Conservation (phyloP, 2,113 vertebrate species). For the Egretta garzetta region DNA sequence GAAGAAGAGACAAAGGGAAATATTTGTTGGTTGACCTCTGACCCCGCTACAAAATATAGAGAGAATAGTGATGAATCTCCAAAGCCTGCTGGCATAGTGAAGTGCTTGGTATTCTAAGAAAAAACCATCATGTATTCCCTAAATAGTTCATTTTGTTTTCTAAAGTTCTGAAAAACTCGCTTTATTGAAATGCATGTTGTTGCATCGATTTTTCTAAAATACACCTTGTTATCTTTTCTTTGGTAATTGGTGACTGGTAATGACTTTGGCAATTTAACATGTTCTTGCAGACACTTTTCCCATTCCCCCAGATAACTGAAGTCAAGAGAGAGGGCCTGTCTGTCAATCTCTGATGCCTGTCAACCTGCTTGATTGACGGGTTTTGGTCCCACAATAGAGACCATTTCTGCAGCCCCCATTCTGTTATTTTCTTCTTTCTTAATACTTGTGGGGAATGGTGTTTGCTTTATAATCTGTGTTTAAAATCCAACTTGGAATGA, state of each 20-base stretch:
- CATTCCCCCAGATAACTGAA: conserved; percentile 88
- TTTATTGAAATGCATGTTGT: conserved; percentile 84
- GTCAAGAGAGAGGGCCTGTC: conserved; percentile 83
- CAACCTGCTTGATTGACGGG: conserved; percentile 89
- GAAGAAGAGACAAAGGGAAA: conserved; percentile 36
- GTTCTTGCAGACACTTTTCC: conserved; percentile 83
- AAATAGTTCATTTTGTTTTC: conserved; percentile 85
- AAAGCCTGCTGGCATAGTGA: conserved; percentile 42
- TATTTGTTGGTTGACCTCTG: conserved; percentile 70
- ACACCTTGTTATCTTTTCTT: conserved; percentile 90
- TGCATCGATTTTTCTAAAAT: conserved; percentile 88
- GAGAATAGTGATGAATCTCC: conserved; percentile 73
- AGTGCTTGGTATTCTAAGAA: conserved; percentile 75
- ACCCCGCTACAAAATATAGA: conserved; percentile 59
- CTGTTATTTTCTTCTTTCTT: conserved; percentile 79
- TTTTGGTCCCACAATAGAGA: conserved; percentile 86
- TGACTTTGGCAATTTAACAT: conserved; percentile 93
- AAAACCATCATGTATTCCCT: conserved; percentile 79
- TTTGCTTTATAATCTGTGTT: conserved; percentile 85
- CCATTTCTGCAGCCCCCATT: conserved; percentile 78
- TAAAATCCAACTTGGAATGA: conserved; percentile 82
- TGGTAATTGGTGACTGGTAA: conserved; percentile 94
- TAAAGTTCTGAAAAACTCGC: conserved; percentile 82
- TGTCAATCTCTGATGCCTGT: conserved; percentile 85
- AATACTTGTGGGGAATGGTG: conserved; percentile 83